Evolutionary conservation across 2,888 invertebrate genomes (phyloP).

Genomic region (Flabesymbios commensalis): DNA sequence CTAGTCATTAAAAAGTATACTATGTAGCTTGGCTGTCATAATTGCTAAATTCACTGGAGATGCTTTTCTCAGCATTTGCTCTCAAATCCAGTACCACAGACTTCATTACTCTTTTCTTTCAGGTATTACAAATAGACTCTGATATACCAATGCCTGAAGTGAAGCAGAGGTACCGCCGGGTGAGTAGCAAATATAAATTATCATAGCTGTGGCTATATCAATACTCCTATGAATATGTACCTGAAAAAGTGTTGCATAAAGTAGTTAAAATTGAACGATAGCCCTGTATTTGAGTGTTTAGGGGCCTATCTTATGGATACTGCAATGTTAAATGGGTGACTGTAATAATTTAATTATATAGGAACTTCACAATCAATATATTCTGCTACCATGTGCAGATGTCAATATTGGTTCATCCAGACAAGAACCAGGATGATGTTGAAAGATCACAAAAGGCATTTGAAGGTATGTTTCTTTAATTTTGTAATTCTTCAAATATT

Average conservation of each 20-base stretch:
- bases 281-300: no score
- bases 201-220: slow-evolving; percentile 3
- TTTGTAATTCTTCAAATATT: not conserved
- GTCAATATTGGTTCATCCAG: slow-evolving; percentile 98
- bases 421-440: slow-evolving; percentile 95
- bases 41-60: no score
- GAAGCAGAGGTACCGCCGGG: slow-evolving; percentile 92
- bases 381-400: no score
- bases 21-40: no score
- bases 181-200: slow-evolving; percentile 46
- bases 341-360: no score
- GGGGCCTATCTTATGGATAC: no score
- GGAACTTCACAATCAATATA: no score
- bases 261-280: no score
- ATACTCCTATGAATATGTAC: slow-evolving; percentile 1
- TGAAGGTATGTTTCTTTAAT: slow-evolving; percentile 60
- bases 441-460: slow-evolving; percentile 83
- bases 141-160: slow-evolving; percentile 87
- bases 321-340: no score
- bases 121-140: slow-evolving; percentile 71
- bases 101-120: slow-evolving; percentile 7
- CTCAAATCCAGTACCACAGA: no score
- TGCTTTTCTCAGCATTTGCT: no score
- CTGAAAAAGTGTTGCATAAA: slow-evolving; percentile 1
- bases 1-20: no score